These are phyloP conservation scores for Spea hammondii DNA, from an alignment of 2,797 vertebrate species.

Conservation along the genomic window DNA sequence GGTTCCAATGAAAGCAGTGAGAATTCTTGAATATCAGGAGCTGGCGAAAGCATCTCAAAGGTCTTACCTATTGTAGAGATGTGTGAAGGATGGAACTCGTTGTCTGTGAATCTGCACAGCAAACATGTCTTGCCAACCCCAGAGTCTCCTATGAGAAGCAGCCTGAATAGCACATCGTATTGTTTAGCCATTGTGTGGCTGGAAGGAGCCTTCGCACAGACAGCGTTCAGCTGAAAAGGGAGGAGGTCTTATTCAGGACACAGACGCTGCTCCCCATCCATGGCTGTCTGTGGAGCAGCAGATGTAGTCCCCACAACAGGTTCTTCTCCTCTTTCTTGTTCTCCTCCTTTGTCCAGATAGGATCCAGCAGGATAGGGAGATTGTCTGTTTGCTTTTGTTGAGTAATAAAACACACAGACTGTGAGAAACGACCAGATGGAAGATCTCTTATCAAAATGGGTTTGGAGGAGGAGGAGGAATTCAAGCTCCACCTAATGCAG, in stretches of 20 bases:
- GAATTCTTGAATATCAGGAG: no score
- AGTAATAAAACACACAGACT: constrained; percentile 13
- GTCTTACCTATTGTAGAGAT: constrained; percentile 93
- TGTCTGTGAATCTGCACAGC: constrained; percentile 88
- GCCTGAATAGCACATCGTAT: constrained; percentile 87
- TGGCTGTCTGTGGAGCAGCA: constrained; percentile 21
- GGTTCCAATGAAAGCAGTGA: no score
- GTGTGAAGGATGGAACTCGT: constrained; percentile 85
- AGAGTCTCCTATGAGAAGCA: constrained; percentile 89
- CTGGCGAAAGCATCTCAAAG: background rate
- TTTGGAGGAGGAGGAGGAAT: constrained; percentile 6
- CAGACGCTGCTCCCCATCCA: constrained; percentile 25
- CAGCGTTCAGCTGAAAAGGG: constrained; percentile 25
- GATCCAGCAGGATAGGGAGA: background rate
- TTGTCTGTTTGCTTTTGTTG: constrained; percentile 4
- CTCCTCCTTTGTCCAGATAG: background rate
- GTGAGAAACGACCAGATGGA: constrained; percentile 44
- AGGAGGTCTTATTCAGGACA: constrained; percentile 44
- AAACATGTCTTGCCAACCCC: constrained; percentile 93
- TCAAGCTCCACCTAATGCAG: constrained; percentile 50
- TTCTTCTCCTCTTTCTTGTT: background rate
- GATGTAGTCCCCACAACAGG: background rate
- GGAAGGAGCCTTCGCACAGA: constrained; percentile 31
- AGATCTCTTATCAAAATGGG: constrained; percentile 30
- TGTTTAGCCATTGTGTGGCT: constrained; percentile 83